Evolutionary conservation across 2,113 vertebrate species (phyloP), one percentile per base, ranked within the genome.

Genomic region (Eptatretus burgeri): DNA sequence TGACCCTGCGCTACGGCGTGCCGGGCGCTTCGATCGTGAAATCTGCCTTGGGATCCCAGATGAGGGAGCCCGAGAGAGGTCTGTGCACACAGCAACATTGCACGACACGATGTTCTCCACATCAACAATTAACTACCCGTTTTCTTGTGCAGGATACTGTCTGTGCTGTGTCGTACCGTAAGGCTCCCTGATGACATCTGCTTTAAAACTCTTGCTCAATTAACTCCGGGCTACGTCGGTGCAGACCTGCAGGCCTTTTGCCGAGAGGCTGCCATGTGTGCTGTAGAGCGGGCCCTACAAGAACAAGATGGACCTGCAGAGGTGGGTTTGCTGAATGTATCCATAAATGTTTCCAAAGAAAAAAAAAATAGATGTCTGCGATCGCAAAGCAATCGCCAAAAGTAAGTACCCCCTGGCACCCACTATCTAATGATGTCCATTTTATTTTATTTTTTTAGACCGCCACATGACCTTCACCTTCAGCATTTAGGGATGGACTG

Each of bases 221-320:
- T 94, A 27, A 94, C 89, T 0, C 91, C 91, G 0, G 91, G 91
- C 11, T 98, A 84, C 0, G 87, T 98, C 9, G 91, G 89, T 0
- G 91, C 91, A 1, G 91, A 98, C 64, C 72, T 95, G 49, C 84
- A 91, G 87, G 84, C 91, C 0, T 80, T 98, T 41, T 94, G 91
- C 64, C 80, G 81, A 0, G 85, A 95, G 67, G 89, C 91, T 1
- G 89, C 87, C 51, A 77, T 84, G 79, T 74, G 69, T 12, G 78
- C 91, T 0, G 82, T 94, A 11, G 82, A 74, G 68, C 75, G 89
- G 66, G 74, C 78, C 56, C 73, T 95, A 13, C 63, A 5, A 41
- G 27, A 41, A 7, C 27, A 41, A 41, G 27, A 41, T 41, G 27
- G 27, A 41, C 27, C 27, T 41, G 27, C 27, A 41, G 27, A 41